Conservation (phyloP, 37 sponge, comb jelly and placozoan genomes). For the Ianthella basta region DNA sequence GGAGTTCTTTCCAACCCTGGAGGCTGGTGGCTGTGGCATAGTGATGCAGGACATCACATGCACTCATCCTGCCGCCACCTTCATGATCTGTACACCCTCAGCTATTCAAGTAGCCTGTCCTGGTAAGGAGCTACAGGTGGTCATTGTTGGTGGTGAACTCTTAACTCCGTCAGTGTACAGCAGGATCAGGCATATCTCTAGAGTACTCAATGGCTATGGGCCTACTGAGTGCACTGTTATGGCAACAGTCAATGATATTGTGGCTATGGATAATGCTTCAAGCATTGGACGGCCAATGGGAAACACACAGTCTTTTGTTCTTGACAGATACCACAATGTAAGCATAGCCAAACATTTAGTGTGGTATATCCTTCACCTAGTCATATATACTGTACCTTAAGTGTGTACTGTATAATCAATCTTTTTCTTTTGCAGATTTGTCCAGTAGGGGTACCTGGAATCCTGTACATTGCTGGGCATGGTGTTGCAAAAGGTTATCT, state of each 20-base stretch:
- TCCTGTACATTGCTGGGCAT: constrained; percentile 51
- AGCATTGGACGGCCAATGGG: constrained; percentile 39
- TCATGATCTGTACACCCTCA: background rate
- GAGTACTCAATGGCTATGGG: constrained; percentile 37
- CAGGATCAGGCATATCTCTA: constrained; percentile 7
- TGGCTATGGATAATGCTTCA: background rate
- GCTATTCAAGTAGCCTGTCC: constrained; percentile 18
- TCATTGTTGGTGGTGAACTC: constrained; percentile 39
- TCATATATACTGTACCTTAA: too few relatives aligned
- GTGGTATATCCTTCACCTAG: too few relatives aligned
- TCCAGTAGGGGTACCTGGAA: constrained; percentile 32
- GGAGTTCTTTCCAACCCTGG: constrained; percentile 35
- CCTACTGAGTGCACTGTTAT: constrained; percentile 51
- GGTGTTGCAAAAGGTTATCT: constrained; percentile 49
- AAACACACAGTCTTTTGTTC: constrained; percentile 4
- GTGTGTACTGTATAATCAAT: too few relatives aligned
- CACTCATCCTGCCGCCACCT: constrained; percentile 12
- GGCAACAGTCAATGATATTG: background rate
- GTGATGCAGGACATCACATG: constrained; percentile 10
- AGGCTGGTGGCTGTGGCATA: constrained; percentile 39
- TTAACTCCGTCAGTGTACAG: background rate
- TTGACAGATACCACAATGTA: constrained; percentile 14
- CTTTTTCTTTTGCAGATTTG: constrained; percentile 7
- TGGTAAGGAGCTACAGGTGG: background rate
- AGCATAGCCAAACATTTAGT: too few relatives aligned